Evolutionary conservation across 1,140 invertebrate species (phyloP), one percentile per base, ranked within the genome.

Genomic region (Diuraphis noxia): DNA sequence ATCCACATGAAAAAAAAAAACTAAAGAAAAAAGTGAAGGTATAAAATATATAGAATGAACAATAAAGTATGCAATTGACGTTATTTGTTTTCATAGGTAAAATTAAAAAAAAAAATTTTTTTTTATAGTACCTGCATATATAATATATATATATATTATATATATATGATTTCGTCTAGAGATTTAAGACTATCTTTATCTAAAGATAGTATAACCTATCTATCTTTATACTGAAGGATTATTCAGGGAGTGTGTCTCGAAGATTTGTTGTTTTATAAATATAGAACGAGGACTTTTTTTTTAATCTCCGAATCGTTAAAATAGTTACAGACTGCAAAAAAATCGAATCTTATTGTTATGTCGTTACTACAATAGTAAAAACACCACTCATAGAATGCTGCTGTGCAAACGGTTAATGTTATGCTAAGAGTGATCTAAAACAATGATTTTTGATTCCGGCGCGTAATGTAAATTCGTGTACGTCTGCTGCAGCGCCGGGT

Each of bases 321-420:
- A 72, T n/a, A 72, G 56, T 72, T n/a, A 72, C 30, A n/a, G 56
- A n/a, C n/a, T n/a, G 56, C 34, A 36, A 79, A 84, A 81, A 84
- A 84, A 84, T 84, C 82, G 82, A 84, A 84, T 43, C 41, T 43
- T 84, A 84, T 84, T 84, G 82, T 43, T 84, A 23, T 40, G n/a
- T 40, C 21, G 23, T 84, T 21, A 84, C 5, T 43, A 84, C 40
- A 84, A 84, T 84, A 84, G 82, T 46, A n/a, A 84, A 43, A 81
- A 81, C 23, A 38, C 13, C 30, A 63, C 34, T n/a, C 1, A 23
- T 36, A 34, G 79, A 81, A 81, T 25, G 79, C 34, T 36, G 77
- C n/a, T 81, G 23, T 81, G 36, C 79, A 81, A 36, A 17, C 79
- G 38, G 19, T 38, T 84, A 84, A 46, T 46, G 43, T 36, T 49